Percentiles rank a stretch among this genome's conserved stretches.
Conservation (phyloP, 2,113 vertebrate species). For the Leptosomus discolor region DNA sequence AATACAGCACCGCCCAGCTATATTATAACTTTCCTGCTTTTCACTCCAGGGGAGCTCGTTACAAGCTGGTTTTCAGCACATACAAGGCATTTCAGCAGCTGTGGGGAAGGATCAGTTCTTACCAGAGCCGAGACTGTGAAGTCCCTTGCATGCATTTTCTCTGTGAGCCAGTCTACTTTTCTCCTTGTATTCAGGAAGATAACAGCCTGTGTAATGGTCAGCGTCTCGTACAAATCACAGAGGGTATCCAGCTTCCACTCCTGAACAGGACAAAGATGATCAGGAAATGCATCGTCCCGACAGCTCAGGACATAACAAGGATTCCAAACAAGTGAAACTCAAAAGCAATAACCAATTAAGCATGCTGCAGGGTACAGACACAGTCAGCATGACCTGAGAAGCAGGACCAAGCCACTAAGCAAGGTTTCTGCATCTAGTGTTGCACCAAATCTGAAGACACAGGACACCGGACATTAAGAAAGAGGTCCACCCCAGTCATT, state of each 20-base stretch:
- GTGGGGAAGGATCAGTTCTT: not conserved
- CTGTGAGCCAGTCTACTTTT: constrained; percentile 98
- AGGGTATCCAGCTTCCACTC: constrained; percentile 98
- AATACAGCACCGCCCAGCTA: constrained; percentile 76
- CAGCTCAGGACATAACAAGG: fast-evolving
- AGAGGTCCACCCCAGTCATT: constrained; percentile 80
- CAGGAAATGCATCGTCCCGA: not conserved
- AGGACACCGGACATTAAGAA: constrained; percentile 85
- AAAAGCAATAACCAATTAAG: not conserved
- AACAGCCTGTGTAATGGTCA: constrained; percentile 98
- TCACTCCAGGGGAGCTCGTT: fast-evolving
- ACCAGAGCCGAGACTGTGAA: constrained; percentile 98
- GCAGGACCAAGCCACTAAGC: fast-evolving
- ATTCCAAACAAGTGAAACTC: fast-evolving
- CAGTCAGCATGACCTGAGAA: fast-evolving
- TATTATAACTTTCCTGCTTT: constrained; percentile 77
- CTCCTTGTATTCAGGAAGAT: constrained; percentile 98
- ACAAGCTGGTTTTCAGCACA: fast-evolving
- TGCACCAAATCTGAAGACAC: constrained; percentile 75
- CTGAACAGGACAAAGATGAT: constrained; percentile 52
- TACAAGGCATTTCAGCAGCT: fast-evolving
- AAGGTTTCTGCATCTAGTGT: not conserved
- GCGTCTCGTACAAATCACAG: constrained; percentile 94
- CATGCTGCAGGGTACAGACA: too few species aligned
- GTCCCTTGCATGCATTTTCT: constrained; percentile 97